Conservation (phyloP, 1,140 invertebrate species). For the Halictus rubicundus region DNA sequence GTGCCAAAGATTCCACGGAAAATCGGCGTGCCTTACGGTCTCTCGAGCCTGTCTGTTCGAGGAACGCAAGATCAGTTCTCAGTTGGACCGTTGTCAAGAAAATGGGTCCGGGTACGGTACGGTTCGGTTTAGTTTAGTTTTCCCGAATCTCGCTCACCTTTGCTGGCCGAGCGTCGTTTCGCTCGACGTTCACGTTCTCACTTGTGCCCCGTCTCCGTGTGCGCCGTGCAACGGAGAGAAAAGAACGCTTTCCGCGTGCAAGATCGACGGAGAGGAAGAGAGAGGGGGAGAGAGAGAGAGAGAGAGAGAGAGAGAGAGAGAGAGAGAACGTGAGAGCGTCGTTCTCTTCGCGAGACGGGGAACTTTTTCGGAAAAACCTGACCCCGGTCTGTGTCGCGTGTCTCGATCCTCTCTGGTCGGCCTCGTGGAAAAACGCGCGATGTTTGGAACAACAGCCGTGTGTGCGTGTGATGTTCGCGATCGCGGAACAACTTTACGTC, state of each 20-base stretch:
- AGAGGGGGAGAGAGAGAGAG: too few species aligned
- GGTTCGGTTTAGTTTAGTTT: constrained; percentile 12
- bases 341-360: too few species aligned
- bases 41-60: neutral
- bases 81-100: constrained; percentile 13
- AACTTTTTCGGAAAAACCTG: too few species aligned
- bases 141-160: constrained; percentile 36
- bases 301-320: too few species aligned
- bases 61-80: neutral
- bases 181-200: constrained; percentile 40
- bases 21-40: too few species aligned
- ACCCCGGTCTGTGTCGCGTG: too few species aligned
- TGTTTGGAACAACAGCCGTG: too few species aligned
- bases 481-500: neutral
- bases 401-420: too few species aligned
- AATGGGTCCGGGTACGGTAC: neutral
- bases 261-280: too few species aligned
- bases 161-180: constrained; percentile 40
- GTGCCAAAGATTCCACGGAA: too few species aligned
- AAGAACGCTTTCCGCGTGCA: neutral
- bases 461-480: neutral
- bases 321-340: too few species aligned
- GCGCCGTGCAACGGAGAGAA: neutral
- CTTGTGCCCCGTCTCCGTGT: neutral
- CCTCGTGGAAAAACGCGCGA: too few species aligned